A percentile compares a stretch with the other conserved stretches of the same genome.
These are phyloP conservation scores for Celastrina argiolus DNA, from an alignment of 2,888 invertebrate genomes.

Conservation along the genomic window DNA sequence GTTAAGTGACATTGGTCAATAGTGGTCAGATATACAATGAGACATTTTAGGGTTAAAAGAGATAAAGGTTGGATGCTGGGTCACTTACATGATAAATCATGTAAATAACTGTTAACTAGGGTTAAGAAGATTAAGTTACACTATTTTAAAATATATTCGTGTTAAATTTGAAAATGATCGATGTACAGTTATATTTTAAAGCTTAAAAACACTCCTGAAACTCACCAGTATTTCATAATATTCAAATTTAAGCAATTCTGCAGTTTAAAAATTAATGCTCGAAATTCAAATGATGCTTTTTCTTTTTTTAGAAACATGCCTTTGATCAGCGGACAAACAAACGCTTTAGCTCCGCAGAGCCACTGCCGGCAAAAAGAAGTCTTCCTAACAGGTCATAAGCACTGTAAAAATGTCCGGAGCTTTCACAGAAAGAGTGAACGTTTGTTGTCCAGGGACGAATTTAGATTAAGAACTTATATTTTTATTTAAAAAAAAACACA, in stretches of 20 bases:
- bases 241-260: background rate
- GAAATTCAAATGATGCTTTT: constrained; percentile 21
- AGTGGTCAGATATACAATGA: background rate
- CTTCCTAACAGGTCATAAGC: constrained; percentile 52
- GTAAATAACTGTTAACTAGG: constrained; percentile 22
- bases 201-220: background rate
- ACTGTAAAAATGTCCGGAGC: constrained; percentile 61
- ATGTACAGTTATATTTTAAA: background rate
- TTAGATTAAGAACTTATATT: constrained; percentile 39
- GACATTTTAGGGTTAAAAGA: background rate
- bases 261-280: constrained; percentile 18
- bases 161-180: background rate
- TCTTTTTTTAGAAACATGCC: constrained; percentile 19
- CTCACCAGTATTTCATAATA: background rate
- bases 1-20: constrained; percentile 16
- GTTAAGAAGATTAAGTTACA: constrained; percentile 28
- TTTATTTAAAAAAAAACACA: too few relatives aligned
- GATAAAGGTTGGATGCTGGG: constrained; percentile 24
- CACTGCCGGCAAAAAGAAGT: constrained; percentile 44
- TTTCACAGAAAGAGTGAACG: constrained; percentile 50
- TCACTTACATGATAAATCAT: background rate
- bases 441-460: constrained; percentile 40
- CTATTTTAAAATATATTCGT: background rate
- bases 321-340: constrained; percentile 29
- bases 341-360: constrained; percentile 32